Percentiles rank a stretch among this genome's conserved stretches.
Conservation (phyloP, 1,140 invertebrate genomes). For the Agraylea sexmaculata region DNA sequence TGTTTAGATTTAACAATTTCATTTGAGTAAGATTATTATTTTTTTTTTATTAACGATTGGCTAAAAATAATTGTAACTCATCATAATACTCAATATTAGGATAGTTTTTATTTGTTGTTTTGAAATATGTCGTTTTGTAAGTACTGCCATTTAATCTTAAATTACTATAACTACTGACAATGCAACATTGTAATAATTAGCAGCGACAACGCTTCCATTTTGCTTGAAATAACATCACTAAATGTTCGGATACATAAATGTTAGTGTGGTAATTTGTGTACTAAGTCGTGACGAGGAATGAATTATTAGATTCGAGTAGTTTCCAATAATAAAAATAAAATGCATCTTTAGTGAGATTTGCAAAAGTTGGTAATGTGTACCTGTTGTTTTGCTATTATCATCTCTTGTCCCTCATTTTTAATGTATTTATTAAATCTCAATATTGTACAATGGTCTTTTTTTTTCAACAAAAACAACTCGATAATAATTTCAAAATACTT, state of each 20-base stretch:
- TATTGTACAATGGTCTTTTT: slow-evolving; percentile 8
- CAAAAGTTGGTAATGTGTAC: slow-evolving; percentile 20
- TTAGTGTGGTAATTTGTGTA: slow-evolving; percentile 19
- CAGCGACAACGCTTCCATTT: slow-evolving; percentile 16
- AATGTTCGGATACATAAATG: slow-evolving; percentile 19
- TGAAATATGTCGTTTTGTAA: slow-evolving; percentile 3
- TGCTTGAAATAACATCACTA: slow-evolving; percentile 17
- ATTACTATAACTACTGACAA: slow-evolving; percentile 19
- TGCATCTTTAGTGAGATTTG: slow-evolving; percentile 18
- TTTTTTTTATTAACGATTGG: slow-evolving; percentile 5
- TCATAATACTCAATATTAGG: slow-evolving; percentile 10
- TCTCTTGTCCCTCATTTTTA: slow-evolving; percentile 21
- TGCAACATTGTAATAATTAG: slow-evolving; percentile 16
- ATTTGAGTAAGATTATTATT: too few species aligned
- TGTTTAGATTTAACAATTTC: too few species aligned
- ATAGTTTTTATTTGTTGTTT: slow-evolving; percentile 3
- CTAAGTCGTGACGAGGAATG: slow-evolving; percentile 18
- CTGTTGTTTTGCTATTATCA: slow-evolving; percentile 21
- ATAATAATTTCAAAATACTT: slow-evolving; percentile 9
- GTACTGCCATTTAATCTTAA: neutral
- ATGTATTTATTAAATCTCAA: slow-evolving; percentile 22
- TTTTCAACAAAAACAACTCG: neutral
- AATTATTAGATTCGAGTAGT: slow-evolving; percentile 14
- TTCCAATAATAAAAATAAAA: slow-evolving; percentile 13
- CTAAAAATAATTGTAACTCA: neutral